Evolutionary conservation across 92 coral and sea anemone genomes (phyloP).

Genomic region (Virgularia gustaviana): DNA sequence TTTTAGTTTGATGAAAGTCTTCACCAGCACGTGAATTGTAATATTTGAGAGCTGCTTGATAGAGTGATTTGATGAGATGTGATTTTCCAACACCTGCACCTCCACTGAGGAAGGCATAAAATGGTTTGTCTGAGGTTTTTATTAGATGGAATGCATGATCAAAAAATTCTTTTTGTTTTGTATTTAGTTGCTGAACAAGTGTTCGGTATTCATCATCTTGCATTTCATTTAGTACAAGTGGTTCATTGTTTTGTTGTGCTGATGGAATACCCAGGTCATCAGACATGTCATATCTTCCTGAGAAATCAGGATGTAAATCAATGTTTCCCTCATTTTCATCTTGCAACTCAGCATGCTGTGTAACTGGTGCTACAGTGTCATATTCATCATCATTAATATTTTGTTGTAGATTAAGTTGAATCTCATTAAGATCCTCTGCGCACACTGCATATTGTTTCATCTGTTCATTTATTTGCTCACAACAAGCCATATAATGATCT

Average conservation of each 20-base stretch:
- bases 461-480: slow-evolving; percentile 41
- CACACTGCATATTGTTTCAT: slow-evolving; percentile 53
- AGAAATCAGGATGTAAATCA: slow-evolving; percentile 31
- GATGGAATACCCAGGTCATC: slow-evolving; percentile 24
- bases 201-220: slow-evolving; percentile 10
- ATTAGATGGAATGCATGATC: slow-evolving; percentile 31
- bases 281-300: slow-evolving; percentile 12
- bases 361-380: slow-evolving; percentile 16
- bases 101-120: slow-evolving; percentile 4
- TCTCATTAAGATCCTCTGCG: slow-evolving; percentile 19
- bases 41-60: slow-evolving; percentile 17
- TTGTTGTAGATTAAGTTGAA: not conserved
- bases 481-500: slow-evolving; percentile 36
- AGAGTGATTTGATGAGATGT: not conserved
- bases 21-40: slow-evolving; percentile 11
- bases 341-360: slow-evolving; percentile 15
- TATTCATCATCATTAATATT: slow-evolving; percentile 9
- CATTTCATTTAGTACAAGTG: slow-evolving; percentile 19
- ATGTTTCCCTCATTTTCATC: slow-evolving; percentile 12
- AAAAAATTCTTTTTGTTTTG: slow-evolving; percentile 46
- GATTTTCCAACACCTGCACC: slow-evolving; percentile 21
- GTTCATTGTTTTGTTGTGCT: slow-evolving; percentile 2
- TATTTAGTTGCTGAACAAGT: slow-evolving; percentile 4
- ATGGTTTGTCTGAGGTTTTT: slow-evolving; percentile 22
- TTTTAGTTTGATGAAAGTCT: too few relatives aligned